A percentile compares a stretch with the other conserved stretches of the same genome.
Conservation (phyloP, 30 jellyfish, hydroid and myxozoan genomes). For the Pelagia noctiluca region DNA sequence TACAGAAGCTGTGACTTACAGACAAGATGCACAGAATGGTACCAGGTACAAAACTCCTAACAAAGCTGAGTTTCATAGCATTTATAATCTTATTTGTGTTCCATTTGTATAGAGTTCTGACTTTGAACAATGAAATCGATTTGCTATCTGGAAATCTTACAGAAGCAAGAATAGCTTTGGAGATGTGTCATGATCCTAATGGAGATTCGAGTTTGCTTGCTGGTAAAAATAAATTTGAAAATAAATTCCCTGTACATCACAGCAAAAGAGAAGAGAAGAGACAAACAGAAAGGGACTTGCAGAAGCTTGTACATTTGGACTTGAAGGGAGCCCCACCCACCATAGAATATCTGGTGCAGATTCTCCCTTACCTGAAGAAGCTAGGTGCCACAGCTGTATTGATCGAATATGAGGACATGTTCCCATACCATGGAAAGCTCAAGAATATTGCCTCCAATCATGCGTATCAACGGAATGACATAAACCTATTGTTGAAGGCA, state of each 20-base stretch:
- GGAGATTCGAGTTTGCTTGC: too few relatives aligned
- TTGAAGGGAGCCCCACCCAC: conserved; percentile 30
- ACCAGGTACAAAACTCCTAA: too few relatives aligned
- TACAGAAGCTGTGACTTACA: too few relatives aligned
- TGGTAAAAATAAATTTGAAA: too few relatives aligned
- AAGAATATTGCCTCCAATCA: conserved; percentile 9
- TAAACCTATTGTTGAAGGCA: conserved; percentile 6
- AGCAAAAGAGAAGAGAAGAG: too few relatives aligned
- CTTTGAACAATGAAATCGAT: background rate
- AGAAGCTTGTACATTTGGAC: conserved; percentile 20
- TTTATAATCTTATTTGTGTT: background rate
- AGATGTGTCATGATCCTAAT: background rate
- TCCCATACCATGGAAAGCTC: conserved; percentile 62
- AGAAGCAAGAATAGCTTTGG: background rate
- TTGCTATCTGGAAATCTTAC: background rate
- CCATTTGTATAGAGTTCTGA: background rate
- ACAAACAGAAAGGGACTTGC: background rate
- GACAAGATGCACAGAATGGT: too few relatives aligned
- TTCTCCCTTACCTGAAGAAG: conserved; percentile 43
- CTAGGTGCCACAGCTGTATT: conserved; percentile 77
- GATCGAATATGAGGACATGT: conserved; percentile 81
- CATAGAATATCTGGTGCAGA: conserved; percentile 1
- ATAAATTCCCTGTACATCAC: too few relatives aligned
- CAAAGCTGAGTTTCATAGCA: too few relatives aligned
- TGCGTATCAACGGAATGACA: conserved; percentile 61